Conservation (phyloP, 2,888 invertebrate genomes). For the Melitaea athalia region DNA sequence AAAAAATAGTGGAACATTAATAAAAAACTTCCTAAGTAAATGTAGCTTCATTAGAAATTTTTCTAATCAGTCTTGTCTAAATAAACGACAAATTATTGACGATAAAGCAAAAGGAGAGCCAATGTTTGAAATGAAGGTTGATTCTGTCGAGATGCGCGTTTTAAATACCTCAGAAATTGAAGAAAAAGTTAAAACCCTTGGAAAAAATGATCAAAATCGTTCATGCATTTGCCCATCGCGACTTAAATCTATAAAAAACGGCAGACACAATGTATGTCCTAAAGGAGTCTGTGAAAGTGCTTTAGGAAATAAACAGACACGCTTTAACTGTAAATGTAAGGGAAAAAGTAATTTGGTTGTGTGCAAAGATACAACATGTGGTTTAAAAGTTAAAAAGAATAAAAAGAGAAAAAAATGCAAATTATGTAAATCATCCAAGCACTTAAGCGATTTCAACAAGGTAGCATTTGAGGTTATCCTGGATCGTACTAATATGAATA, state of each 20-base stretch:
- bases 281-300: conserved; percentile 45
- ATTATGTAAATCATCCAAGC: conserved; percentile 26
- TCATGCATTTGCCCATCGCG: conserved; percentile 49
- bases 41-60: conserved; percentile 5
- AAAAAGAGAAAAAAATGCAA: conserved; percentile 17
- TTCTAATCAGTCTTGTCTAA: background rate
- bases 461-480: conserved; percentile 47
- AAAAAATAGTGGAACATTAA: conserved; percentile 1
- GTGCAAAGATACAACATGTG: conserved; percentile 49
- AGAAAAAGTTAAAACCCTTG: conserved; percentile 43
- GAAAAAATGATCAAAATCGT: conserved; percentile 36
- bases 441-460: conserved; percentile 25
- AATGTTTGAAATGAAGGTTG: conserved; percentile 50
- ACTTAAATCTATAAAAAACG: conserved; percentile 18
- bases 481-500: conserved; percentile 50
- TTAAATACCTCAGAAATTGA: conserved; percentile 49
- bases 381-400: conserved; percentile 16
- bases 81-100: conserved; percentile 1
- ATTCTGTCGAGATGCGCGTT: conserved; percentile 45
- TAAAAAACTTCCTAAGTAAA: conserved; percentile 12
- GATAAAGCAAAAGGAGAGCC: conserved; percentile 42
- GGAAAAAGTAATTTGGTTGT: conserved; percentile 37
- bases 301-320: conserved; percentile 41
- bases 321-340: conserved; percentile 46
- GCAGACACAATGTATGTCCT: conserved; percentile 38